Base-by-base conservation (phyloP, 2,113 vertebrate genomes). In the Tachycineta bicolor region DNA sequence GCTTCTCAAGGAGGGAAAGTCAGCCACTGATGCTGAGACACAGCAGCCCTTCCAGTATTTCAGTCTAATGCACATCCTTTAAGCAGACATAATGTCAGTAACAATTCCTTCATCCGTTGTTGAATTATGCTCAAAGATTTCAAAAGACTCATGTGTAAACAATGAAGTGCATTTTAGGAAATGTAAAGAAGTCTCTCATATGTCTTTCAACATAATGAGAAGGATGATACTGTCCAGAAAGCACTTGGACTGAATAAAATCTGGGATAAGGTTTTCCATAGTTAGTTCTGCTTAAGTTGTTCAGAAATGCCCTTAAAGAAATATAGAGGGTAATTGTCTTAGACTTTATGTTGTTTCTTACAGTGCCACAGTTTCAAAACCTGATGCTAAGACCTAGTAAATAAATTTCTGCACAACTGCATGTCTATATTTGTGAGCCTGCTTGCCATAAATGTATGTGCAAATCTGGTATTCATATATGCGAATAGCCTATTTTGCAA, bases 381-480 rank as follows among this genome's bases (percentile, higher is more conserved):
- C 20, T 65, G 68, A 71, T 74, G 22, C 67, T 55, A 76, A 64
- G 71, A 62, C 58, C 12, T 63, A 81, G 41, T 81, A 44, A 63
- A 83, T 55, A 14, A 88, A 71, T 74, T 83, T 55, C 76, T 91
- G 90, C 89, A 94, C 93, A 95, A 37, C 21, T 89, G 89, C 94
- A 95, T 89, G 94, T 70, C 64, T 93, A 0, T 94, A 55, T 90
- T 68, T 88, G 70, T 87, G 68, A 93, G 87, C 88, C 79, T 24
- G 15, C 89, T 85, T 95, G 64, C 92, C 79, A 73, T 87, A 73
- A 68, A 6, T 86, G 23, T 79, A 23, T 20, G 56, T 83, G 46
- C 87, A 89, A 91, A 90, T 96, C 87, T 96, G 87, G n/a, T 95
- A 75, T 83, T 93, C 17, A 6, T 46, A 44, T 62, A 88, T 94